phyloP scores from a whole-genome alignment of 2,797 vertebrate genomes.

The Hirundo rustica region DNA sequence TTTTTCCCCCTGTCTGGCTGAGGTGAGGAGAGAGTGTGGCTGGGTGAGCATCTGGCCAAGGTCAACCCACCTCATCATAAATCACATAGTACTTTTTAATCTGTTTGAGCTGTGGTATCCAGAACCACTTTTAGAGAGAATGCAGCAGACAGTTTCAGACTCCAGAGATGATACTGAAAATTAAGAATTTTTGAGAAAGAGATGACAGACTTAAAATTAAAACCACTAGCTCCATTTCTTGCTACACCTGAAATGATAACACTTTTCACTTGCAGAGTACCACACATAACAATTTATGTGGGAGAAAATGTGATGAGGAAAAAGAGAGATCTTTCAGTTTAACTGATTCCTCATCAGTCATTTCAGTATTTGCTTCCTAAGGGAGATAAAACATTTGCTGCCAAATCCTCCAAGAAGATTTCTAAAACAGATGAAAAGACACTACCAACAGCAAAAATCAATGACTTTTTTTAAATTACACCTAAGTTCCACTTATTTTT shows the following conservation, averaged over 20 bases:
- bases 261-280: not conserved
- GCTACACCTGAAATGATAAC: not conserved
- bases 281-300: not conserved
- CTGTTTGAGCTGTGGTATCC: not conserved
- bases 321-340: not conserved
- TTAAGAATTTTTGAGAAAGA: not conserved
- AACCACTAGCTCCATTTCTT: not conserved
- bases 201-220: not conserved
- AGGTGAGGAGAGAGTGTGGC: not conserved
- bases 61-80: not conserved
- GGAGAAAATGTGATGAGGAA: not conserved
- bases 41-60: not conserved
- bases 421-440: not conserved
- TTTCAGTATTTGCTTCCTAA: conserved; percentile 3
- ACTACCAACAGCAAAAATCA: not conserved
- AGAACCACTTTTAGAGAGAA: not conserved
- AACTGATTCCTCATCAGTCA: not conserved
- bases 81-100: not conserved
- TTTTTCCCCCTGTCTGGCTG: not conserved
- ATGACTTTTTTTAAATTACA: not conserved
- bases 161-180: not conserved
- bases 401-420: not conserved
- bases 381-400: not conserved
- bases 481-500: not conserved
- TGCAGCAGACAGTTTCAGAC: not conserved